phyloP scores from a whole-genome alignment of 2,888 invertebrate genomes.

The Spialia ferax region DNA sequence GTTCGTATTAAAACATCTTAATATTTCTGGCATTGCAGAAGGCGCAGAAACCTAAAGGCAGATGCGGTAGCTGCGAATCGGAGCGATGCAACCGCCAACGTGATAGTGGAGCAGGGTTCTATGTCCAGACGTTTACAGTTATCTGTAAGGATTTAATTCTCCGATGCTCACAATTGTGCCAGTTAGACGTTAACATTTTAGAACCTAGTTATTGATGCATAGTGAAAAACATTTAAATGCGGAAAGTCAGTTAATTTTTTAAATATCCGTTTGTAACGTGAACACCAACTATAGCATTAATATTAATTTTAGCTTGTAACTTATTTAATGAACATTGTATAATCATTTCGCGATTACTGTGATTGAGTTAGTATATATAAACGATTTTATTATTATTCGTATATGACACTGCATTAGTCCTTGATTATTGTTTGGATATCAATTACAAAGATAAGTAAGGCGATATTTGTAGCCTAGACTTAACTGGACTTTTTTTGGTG shows the following conservation, averaged over 20 bases:
- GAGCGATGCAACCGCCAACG: constrained; percentile 53
- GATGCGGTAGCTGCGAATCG: constrained; percentile 44
- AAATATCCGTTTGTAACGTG: constrained; percentile 13
- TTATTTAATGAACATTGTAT: constrained; percentile 49
- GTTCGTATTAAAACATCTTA: too few species aligned
- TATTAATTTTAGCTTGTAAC: constrained; percentile 36
- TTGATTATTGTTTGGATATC: neutral
- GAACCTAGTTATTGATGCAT: constrained; percentile 62
- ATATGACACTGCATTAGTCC: neutral
- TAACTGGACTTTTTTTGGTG: neutral
- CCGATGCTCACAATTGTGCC: constrained; percentile 84
- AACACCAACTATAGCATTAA: constrained; percentile 23
- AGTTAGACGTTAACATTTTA: constrained; percentile 73
- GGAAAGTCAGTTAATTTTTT: constrained; percentile 18
- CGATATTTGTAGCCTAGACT: neutral
- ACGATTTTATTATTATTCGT: constrained; percentile 5
- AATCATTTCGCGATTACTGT: constrained; percentile 74
- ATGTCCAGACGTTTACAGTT: constrained; percentile 63
- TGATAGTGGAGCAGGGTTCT: constrained; percentile 80
- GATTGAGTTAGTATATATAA: constrained; percentile 78
- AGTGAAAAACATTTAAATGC: constrained; percentile 36
- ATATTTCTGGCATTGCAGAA: constrained; percentile 56
- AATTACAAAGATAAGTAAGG: neutral
- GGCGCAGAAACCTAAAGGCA: constrained; percentile 71
- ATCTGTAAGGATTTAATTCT: constrained; percentile 61